Base-by-base conservation (phyloP, 2,113 vertebrate genomes). In the Corythornis madagascariensis region DNA sequence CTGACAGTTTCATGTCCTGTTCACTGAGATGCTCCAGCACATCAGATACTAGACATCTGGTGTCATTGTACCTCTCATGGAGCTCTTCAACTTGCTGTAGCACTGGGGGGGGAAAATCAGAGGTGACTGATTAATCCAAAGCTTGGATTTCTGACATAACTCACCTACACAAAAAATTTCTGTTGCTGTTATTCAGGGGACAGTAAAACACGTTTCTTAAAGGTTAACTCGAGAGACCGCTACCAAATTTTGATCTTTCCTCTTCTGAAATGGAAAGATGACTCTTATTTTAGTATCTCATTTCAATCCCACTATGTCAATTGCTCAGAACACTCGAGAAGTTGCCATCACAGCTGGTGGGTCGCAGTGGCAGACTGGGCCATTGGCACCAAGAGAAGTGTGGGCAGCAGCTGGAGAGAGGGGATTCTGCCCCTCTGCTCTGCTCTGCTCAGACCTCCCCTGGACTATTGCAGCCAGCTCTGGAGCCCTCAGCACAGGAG, bases 11-110 rank as follows among this genome's bases (percentile, higher is more conserved):
- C 74, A 93, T 53, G 35, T 96, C 97, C 72, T 99, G 98, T 29
- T 98, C 96, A 0, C 97, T 97, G 88, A 99, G 94, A 73, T 98
- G 93, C 82, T 99, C 98, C 96, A 95, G 88, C 78, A 99, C 95
- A 6, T 98, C 97, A 6, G 94, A 96, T 40, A 99, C 96, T 22
- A 98, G 97, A 57, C 97, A 92, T n/a, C 98, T 97, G 8, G 98
- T 98, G 77, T 95, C 96, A 50, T 98, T 97, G 92, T 98, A 90
- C 76, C 97, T 98, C 93, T 98, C 97, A 19, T 99, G 98, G 97
- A 99, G 92, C 59, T 96, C 98, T 91, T 98, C 98, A 60, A 98
- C 97, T 53, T 96, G 97, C 69, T 74, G 97, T 50, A 98, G 81
- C 78, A 98, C 98, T 99, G 89, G 69, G 67, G 84, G 84, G 84